phyloP scores from a whole-genome alignment of 92 coral and sea anemone species.

The Plumapathes pennacea region DNA sequence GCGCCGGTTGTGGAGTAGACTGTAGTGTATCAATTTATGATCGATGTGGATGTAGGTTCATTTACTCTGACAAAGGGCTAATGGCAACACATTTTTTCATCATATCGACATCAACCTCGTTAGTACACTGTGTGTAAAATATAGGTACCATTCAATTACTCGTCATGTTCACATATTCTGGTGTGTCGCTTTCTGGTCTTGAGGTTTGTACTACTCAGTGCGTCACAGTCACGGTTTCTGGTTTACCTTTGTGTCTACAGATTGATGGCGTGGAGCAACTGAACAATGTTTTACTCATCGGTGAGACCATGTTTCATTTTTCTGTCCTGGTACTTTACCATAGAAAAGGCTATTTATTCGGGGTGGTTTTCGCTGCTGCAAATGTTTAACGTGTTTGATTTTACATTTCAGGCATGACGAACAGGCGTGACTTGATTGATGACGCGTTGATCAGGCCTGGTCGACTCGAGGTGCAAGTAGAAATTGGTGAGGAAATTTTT shows the following conservation, averaged over 20 bases:
- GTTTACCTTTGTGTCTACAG: constrained; percentile 28
- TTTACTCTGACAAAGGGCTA: not conserved
- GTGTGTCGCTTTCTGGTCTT: no score
- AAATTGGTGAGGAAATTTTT: constrained; percentile 64
- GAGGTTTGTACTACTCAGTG: no score
- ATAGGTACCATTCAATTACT: no score
- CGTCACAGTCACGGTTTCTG: no score
- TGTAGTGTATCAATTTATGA: no score
- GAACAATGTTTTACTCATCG: constrained; percentile 91
- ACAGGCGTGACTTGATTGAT: constrained; percentile 93
- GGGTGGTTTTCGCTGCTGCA: not conserved
- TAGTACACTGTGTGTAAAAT: no score
- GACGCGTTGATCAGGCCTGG: constrained; percentile 97
- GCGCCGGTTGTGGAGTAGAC: no score
- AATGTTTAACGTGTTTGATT: not conserved
- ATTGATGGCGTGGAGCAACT: constrained; percentile 99
- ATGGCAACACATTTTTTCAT: not conserved
- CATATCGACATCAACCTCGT: no score
- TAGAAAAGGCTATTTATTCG: no score
- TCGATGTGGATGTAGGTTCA: not conserved
- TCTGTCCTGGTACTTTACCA: no score
- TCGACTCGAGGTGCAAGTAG: constrained; percentile 98
- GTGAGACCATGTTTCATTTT: constrained; percentile 29
- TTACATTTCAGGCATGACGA: constrained; percentile 81
- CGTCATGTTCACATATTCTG: no score